phyloP scores from a whole-genome alignment of 2,888 invertebrate genomes.

The Mystacides longicornis region DNA sequence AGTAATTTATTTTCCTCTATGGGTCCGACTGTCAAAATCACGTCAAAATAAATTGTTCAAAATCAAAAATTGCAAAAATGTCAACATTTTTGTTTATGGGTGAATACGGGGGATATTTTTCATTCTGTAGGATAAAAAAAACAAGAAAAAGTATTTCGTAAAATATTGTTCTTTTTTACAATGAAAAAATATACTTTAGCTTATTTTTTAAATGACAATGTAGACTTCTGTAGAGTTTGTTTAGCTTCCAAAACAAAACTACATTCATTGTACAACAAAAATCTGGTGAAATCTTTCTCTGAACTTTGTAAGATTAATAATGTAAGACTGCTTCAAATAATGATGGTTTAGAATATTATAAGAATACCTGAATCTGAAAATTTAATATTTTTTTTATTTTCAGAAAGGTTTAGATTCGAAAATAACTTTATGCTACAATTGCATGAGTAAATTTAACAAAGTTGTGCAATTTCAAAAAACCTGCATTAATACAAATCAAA shows the following conservation, averaged over 20 bases:
- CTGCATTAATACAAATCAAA: neutral
- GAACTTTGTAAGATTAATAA: neutral
- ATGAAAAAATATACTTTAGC: too few species aligned
- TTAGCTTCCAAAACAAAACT: neutral
- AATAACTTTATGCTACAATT: neutral
- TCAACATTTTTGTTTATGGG: too few species aligned
- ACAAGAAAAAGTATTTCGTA: too few species aligned
- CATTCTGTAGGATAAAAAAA: too few species aligned
- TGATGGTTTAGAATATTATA: neutral
- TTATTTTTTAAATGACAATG: too few species aligned
- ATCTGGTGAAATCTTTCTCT: neutral
- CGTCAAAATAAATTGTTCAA: too few species aligned
- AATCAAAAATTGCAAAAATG: too few species aligned
- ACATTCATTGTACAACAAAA: neutral
- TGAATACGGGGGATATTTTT: too few species aligned
- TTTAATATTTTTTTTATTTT: neutral
- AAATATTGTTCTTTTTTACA: too few species aligned
- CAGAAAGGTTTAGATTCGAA: neutral
- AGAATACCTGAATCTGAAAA: neutral
- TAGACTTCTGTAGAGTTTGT: neutral
- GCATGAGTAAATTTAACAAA: neutral
- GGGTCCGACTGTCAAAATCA: too few species aligned
- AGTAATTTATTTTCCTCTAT: too few species aligned
- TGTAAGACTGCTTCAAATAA: neutral
- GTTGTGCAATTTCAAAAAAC: neutral